These are phyloP conservation scores for Strix aluco DNA, from an alignment of 2,113 vertebrate genomes.

Conservation along the genomic window DNA sequence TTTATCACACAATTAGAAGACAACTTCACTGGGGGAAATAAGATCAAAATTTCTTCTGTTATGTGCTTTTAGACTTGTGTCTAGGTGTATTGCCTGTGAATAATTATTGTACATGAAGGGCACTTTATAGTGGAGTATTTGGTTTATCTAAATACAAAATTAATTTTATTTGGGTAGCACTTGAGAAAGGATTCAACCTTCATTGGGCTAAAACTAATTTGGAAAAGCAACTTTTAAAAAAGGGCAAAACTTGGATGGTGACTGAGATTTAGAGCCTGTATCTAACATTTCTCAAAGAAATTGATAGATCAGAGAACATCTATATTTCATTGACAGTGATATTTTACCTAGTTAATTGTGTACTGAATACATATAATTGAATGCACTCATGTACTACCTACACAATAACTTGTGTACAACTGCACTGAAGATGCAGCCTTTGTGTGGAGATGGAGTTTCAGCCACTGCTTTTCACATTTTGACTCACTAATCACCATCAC, in stretches of 20 bases:
- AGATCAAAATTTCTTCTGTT: not conserved
- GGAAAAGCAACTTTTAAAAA: not conserved
- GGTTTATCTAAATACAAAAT: not conserved
- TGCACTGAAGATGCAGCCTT: not conserved
- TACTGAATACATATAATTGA: not conserved
- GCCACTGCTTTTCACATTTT: not conserved
- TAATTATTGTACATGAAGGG: not conserved
- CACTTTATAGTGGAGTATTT: fast-evolving
- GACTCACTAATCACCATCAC: not conserved
- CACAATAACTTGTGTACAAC: not conserved
- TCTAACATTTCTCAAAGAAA: not conserved
- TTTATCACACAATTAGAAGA: not conserved
- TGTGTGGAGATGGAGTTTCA: not conserved
- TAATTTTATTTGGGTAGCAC: not conserved
- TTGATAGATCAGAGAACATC: not conserved
- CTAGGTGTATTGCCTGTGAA: not conserved
- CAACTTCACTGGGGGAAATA: not conserved
- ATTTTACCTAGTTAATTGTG: not conserved
- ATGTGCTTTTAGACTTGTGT: not conserved
- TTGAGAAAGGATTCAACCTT: not conserved
- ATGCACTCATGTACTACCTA: not conserved
- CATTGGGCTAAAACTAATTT: not conserved
- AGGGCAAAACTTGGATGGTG: not conserved
- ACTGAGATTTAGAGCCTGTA: not conserved
- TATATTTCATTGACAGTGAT: not conserved